Evolutionary conservation across 2,888 invertebrate genomes (phyloP), one percentile per base, ranked within the genome.

Genomic region (Thalpophila matura): DNA sequence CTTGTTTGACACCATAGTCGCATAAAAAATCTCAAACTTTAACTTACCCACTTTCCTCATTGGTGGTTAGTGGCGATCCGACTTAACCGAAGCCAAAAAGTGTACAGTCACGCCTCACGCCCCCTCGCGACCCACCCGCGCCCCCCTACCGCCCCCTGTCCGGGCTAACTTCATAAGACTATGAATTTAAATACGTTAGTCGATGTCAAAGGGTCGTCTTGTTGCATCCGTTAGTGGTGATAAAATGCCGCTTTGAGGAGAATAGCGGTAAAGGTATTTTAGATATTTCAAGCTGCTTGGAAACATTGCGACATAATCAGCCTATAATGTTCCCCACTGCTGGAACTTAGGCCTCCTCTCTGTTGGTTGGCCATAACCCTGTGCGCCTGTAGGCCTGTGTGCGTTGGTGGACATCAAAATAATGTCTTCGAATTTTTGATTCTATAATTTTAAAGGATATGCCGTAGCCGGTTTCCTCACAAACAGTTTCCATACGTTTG

Each of bases 101-200:
- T 94, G 94, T 95, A 93, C 91, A 93, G 93, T 93, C 94, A 94
- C 94, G 93, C 92, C 89, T 90, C 88, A 79, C 81, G 72, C 82
- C 77, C 77, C 80, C 82, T 69, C 75, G 33, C 74, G 58, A 58
- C 62, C 59, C 73, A 49, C 67, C 69, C 64, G 67, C 53, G 58
- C 67, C 59, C 69, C 56, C 58, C 62, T 61, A 49, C 29, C 62
- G 56, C 79, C 79, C 76, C 80, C 81, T 57, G 83, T 72, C 84
- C 87, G 78, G 89, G 89, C 91, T 93, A 93, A 94, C 94, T 94
- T 94, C 93, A 94, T 94, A 95, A 94, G 93, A 93, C 94, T 93
- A 94, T 94, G 94, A 94, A 94, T 95, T 94, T 94, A 94, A 95
- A 95, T 94, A 94, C 94, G 93, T 93, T 94, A 92, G 90, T 87